Evolutionary conservation across 1,140 invertebrate genomes (phyloP).

Genomic region (Brachionus koreanus): DNA sequence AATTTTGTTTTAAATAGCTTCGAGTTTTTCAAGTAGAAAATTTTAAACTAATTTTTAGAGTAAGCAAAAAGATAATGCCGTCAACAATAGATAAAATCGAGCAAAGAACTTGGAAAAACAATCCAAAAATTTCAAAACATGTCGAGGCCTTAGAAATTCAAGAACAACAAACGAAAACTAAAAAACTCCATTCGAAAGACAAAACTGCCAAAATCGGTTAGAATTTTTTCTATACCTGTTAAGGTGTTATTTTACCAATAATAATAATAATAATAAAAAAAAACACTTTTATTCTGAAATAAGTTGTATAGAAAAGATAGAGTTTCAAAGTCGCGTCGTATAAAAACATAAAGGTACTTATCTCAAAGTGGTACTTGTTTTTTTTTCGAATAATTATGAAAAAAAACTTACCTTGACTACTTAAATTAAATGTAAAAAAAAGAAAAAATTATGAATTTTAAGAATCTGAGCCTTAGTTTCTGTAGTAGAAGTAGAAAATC

Average conservation of each 20-base stretch:
- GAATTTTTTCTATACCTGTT: conserved; percentile 11
- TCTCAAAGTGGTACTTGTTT: conserved; percentile 31
- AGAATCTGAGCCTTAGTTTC: neutral
- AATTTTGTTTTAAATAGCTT: neutral
- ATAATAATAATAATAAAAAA: neutral
- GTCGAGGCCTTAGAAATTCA: neutral
- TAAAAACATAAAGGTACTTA: conserved; percentile 1
- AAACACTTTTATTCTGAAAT: conserved; percentile 6
- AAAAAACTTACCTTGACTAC: conserved; percentile 29
- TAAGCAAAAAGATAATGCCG: neutral
- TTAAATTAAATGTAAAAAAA: conserved; percentile 1
- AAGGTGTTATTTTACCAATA: conserved; percentile 16
- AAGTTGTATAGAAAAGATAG: neutral
- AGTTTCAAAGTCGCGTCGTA: conserved; percentile 27
- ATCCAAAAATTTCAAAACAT: neutral
- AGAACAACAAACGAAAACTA: neutral
- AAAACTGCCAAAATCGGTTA: conserved; percentile 8
- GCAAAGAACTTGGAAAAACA: neutral
- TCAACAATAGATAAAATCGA: conserved; percentile 3
- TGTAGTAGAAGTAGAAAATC: neutral
- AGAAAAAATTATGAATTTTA: neutral
- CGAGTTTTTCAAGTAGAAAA: neutral
- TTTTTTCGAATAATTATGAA: neutral
- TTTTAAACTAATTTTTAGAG: neutral
- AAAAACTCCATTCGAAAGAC: neutral